These are phyloP conservation scores for Drosophila hydei DNA, from an alignment of 1,140 invertebrate species.

Conservation along the genomic window DNA sequence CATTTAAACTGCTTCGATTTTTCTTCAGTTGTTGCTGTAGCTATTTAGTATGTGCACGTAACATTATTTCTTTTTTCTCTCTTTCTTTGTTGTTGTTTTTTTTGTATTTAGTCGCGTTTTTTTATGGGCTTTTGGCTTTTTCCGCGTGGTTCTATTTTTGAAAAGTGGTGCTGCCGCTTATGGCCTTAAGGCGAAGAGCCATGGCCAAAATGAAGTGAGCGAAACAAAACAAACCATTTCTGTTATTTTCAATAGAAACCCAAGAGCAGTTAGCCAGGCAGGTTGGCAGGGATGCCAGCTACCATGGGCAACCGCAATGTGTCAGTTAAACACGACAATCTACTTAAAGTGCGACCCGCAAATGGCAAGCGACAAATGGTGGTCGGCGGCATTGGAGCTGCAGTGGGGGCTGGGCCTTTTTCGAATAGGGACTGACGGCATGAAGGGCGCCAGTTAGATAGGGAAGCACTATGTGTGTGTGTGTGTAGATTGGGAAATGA, in stretches of 20 bases:
- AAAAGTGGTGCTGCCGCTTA: constrained; percentile 35
- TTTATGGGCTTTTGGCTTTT: constrained; percentile 75
- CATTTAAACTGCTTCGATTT: constrained; percentile 29
- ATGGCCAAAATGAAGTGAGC: constrained; percentile 29
- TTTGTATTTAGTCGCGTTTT: constrained; percentile 50
- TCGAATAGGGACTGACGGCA: no score
- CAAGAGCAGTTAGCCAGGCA: constrained; percentile 30
- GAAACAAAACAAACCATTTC: constrained; percentile 39
- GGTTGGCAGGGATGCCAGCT: constrained; percentile 10
- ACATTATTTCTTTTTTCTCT: constrained; percentile 37
- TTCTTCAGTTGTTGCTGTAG: constrained; percentile 24
- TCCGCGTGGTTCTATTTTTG: constrained; percentile 74
- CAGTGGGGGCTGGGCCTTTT: no score
- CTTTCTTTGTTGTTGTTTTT: neutral
- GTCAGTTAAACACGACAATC: constrained; percentile 67
- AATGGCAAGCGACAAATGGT: constrained; percentile 7
- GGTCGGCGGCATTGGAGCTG: neutral
- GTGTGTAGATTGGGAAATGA: neutral
- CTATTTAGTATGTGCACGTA: constrained; percentile 75
- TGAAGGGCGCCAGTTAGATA: no score
- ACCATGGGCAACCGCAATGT: constrained; percentile 45
- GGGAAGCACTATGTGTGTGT: neutral
- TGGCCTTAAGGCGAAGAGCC: constrained; percentile 36
- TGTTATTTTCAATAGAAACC: constrained; percentile 43
- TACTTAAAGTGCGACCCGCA: constrained; percentile 53